These are phyloP conservation scores for Nylanderia fulva DNA, from an alignment of 1,140 invertebrate genomes.

Conservation along the genomic window DNA sequence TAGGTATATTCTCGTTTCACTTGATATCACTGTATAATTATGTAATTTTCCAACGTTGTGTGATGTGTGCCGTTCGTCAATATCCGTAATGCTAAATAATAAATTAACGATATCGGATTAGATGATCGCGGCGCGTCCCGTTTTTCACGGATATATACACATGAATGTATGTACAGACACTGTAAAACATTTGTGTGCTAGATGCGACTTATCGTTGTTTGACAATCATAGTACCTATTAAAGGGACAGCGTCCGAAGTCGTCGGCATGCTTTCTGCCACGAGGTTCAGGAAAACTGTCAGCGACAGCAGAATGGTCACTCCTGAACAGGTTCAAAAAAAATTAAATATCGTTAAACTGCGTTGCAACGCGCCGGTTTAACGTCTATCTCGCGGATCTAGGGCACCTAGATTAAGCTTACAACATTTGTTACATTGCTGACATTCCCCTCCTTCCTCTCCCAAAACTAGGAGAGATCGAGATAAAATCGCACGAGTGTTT, in stretches of 20 bases:
- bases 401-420: constrained; percentile 8
- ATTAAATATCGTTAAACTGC: constrained; percentile 48
- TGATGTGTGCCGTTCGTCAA: constrained; percentile 2
- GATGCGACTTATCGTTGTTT: constrained; percentile 59
- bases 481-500: constrained; percentile 18
- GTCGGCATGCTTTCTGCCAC: constrained; percentile 97
- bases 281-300: constrained; percentile 99
- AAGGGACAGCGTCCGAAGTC: constrained; percentile 94
- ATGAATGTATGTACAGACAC: constrained; percentile 67
- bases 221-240: constrained; percentile 87
- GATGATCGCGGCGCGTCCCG: constrained; percentile 41
- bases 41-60: not conserved
- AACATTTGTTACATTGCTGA: not conserved
- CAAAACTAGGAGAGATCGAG: not conserved
- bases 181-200: constrained; percentile 66
- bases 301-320: constrained; percentile 99
- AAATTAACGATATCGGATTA: not conserved
- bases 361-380: constrained; percentile 29
- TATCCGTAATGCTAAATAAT: constrained; percentile 28
- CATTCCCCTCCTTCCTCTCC: too few relatives aligned
- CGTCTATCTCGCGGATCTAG: constrained; percentile 30
- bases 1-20: not conserved
- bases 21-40: constrained; percentile 17
- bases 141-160: constrained; percentile 41
- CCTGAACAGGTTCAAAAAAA: constrained; percentile 87